phyloP scores from a whole-genome alignment of 92 coral and sea anemone species.

The Heliopora coerulea region DNA sequence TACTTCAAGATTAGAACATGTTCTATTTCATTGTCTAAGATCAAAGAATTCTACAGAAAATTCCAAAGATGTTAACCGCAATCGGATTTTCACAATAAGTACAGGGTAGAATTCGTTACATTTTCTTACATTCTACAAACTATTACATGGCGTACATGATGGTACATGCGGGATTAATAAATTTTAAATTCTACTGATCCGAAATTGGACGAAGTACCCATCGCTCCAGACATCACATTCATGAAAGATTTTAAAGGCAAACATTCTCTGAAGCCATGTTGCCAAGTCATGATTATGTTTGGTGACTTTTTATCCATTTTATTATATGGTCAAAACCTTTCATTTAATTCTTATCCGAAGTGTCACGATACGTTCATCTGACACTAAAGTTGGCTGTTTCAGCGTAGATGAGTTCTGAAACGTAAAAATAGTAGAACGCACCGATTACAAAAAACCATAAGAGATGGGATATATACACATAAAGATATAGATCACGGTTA shows the following conservation, averaged over 20 bases:
- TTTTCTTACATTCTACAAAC: too few relatives aligned
- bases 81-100: too few relatives aligned
- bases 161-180: neutral
- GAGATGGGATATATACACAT: too few relatives aligned
- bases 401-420: constrained; percentile 29
- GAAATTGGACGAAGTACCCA: neutral
- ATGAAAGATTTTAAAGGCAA: neutral
- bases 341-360: neutral
- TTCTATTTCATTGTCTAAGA: too few relatives aligned
- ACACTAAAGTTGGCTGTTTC: constrained; percentile 29
- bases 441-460: neutral
- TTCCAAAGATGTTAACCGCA: too few relatives aligned
- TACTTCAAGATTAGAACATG: too few relatives aligned
- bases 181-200: neutral
- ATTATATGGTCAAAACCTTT: neutral
- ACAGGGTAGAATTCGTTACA: too few relatives aligned
- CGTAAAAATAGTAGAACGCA: neutral
- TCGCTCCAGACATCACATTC: neutral
- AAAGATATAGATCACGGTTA: too few relatives aligned
- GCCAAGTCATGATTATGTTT: too few relatives aligned
- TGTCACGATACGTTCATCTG: neutral
- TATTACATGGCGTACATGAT: neutral
- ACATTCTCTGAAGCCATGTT: neutral
- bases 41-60: too few relatives aligned
- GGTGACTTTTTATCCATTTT: too few relatives aligned